Percentiles rank a stretch among this genome's conserved stretches.
Evolutionary conservation across 2,888 invertebrate genomes (phyloP).

Genomic region (Idaea straminata): DNA sequence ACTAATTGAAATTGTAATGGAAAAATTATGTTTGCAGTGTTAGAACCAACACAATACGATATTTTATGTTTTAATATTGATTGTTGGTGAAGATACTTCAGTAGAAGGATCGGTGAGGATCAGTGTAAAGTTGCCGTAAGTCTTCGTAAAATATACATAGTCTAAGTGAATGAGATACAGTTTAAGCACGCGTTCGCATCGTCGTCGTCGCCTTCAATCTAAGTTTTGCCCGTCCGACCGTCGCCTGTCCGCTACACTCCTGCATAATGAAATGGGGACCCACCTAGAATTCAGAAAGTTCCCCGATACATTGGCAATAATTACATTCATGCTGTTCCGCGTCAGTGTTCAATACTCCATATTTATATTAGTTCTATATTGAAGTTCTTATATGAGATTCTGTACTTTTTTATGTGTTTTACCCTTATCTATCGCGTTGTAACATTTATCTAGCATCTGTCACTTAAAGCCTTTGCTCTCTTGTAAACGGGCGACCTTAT

Average conservation of each 20-base stretch:
- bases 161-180: conserved; percentile 65
- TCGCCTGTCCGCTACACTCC: conserved; percentile 65
- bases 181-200: conserved; percentile 73
- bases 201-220: conserved; percentile 66
- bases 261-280: conserved; percentile 72
- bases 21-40: background rate
- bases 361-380: conserved; percentile 33
- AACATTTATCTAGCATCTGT: conserved; percentile 78
- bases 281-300: conserved; percentile 59
- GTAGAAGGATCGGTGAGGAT: conserved; percentile 35
- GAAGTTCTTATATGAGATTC: conserved; percentile 49
- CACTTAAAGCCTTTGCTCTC: conserved; percentile 75
- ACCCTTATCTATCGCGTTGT: conserved; percentile 69
- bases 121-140: conserved; percentile 61
- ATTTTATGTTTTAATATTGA: conserved; percentile 10
- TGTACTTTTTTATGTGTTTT: conserved; percentile 55
- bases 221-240: conserved; percentile 66
- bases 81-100: conserved; percentile 28
- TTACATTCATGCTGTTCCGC: conserved; percentile 53
- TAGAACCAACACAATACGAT: background rate
- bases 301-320: conserved; percentile 59
- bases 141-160: conserved; percentile 39
- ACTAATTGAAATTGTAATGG: background rate
- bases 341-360: conserved; percentile 35
- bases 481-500: conserved; percentile 76